These are phyloP conservation scores for Aphodius sticticus DNA, from an alignment of 2,888 invertebrate species.

Conservation along the genomic window DNA sequence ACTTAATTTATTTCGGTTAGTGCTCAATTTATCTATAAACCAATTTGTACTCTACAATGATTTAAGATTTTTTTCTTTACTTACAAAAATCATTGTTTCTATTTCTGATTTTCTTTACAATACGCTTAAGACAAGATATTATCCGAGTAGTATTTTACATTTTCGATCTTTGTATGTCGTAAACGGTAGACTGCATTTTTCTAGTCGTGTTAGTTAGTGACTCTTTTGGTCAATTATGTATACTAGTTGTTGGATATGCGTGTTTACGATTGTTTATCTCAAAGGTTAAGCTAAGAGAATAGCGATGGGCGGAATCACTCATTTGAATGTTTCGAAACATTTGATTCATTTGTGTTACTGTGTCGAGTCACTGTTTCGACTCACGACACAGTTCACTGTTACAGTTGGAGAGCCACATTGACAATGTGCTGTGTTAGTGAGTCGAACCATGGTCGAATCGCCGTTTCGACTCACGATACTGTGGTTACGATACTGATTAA, in stretches of 20 bases:
- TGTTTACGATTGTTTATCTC: neutral
- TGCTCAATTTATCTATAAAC: neutral
- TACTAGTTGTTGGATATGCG: neutral
- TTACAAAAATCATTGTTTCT: neutral
- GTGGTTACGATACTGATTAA: too few species aligned
- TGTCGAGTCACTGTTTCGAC: too few species aligned
- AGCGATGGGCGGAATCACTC: too few species aligned
- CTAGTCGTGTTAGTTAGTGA: constrained; percentile 23
- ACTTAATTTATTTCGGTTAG: constrained; percentile 39
- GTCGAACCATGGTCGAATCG: too few species aligned
- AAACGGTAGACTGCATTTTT: constrained; percentile 15
- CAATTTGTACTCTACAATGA: neutral
- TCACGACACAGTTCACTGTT: too few species aligned
- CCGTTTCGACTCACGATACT: too few species aligned
- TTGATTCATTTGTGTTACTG: too few species aligned
- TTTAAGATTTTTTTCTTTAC: neutral
- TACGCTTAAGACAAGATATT: constrained; percentile 5
- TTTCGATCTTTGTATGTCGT: constrained; percentile 13
- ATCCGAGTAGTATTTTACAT: neutral
- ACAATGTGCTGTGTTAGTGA: too few species aligned
- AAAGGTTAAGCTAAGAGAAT: neutral
- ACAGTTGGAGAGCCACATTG: too few species aligned
- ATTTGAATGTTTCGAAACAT: too few species aligned
- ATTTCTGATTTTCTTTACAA: neutral
- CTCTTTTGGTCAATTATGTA: constrained; percentile 21